Evolutionary conservation across 2,797 vertebrate genomes (phyloP).

Genomic region (Tapirus indicus): DNA sequence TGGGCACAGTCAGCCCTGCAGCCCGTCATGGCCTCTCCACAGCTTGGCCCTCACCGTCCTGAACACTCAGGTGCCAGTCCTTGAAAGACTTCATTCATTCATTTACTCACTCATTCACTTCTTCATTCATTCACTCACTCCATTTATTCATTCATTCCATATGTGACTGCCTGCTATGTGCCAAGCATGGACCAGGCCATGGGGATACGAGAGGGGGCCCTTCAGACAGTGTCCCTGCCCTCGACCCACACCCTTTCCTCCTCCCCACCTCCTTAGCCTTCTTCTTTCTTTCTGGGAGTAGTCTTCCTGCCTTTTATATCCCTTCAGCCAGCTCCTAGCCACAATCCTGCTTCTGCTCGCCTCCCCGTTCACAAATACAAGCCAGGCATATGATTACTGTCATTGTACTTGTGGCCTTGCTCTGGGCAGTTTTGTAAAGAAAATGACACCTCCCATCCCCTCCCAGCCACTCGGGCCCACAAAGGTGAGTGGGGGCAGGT

Average conservation of each 20-base stretch:
- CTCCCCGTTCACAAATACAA: background rate
- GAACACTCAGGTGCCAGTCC: background rate
- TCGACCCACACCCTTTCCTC: background rate
- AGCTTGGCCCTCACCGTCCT: background rate
- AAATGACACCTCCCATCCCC: too few species aligned
- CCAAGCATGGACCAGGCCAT: background rate
- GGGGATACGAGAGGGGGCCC: background rate
- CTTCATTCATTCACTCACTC: background rate
- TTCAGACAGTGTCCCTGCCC: background rate
- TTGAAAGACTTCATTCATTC: background rate
- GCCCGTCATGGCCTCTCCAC: background rate
- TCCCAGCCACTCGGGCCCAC: background rate
- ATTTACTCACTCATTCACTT: background rate
- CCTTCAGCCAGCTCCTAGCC: background rate
- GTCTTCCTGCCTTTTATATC: background rate
- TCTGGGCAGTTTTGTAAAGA: background rate
- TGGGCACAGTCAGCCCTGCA: background rate
- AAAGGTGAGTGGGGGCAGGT: background rate
- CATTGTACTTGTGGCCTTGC: background rate
- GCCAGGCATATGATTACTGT: background rate
- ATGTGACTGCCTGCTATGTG: background rate
- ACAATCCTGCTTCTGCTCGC: background rate
- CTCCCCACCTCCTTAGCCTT: background rate
- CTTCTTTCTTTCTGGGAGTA: background rate
- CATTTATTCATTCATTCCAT: background rate